These are phyloP conservation scores for Lateolabrax maculatus DNA, from an alignment of 2,797 vertebrate genomes.

Conservation along the genomic window DNA sequence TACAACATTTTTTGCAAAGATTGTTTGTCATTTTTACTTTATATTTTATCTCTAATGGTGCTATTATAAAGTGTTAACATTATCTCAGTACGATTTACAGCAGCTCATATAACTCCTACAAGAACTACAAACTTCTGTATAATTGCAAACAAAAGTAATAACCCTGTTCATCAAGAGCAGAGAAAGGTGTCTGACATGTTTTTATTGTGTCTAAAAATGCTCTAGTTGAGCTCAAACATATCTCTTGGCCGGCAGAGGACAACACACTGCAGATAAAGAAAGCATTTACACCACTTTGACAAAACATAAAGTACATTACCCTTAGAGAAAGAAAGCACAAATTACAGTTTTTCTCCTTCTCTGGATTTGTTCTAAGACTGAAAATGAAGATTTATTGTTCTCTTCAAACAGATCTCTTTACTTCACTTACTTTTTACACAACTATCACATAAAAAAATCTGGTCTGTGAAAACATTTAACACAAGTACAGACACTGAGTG, in stretches of 20 bases:
- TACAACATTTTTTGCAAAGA: not conserved
- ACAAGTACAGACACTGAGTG: no score
- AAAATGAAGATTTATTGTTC: not conserved
- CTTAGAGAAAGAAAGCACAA: not conserved
- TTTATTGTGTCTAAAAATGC: no score
- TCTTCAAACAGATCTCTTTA: not conserved
- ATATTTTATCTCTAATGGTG: not conserved
- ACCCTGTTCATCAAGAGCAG: not conserved
- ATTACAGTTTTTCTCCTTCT: not conserved
- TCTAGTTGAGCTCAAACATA: not conserved
- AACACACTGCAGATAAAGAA: not conserved
- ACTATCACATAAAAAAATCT: not conserved
- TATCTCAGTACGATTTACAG: not conserved
- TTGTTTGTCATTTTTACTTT: not conserved
- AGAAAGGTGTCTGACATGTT: no score
- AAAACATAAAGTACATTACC: not conserved
- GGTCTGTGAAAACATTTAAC: no score
- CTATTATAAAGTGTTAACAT: not conserved
- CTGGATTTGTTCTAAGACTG: not conserved
- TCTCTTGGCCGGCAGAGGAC: not conserved
- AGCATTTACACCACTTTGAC: not conserved
- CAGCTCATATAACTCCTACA: not conserved
- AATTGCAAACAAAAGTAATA: not conserved
- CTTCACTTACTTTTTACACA: no score
- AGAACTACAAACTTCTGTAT: not conserved